These are phyloP conservation scores for Acyrthosiphon pisum DNA, from an alignment of 1,140 invertebrate species.

Conservation along the genomic window DNA sequence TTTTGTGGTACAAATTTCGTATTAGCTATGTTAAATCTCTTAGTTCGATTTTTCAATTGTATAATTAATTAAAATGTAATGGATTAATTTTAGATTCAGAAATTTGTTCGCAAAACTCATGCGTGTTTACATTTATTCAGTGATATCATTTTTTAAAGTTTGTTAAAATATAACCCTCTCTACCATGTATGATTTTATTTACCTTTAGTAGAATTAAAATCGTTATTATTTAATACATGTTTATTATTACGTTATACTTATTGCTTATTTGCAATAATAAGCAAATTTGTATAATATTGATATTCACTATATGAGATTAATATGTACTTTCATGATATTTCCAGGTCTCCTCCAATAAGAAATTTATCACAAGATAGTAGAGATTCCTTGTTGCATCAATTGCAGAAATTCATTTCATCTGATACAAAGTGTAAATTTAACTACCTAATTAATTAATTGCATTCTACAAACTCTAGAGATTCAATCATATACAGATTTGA, in stretches of 20 bases:
- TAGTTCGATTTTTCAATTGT: not conserved
- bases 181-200: not conserved
- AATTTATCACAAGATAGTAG: constrained; percentile 32
- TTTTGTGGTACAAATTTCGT: not conserved
- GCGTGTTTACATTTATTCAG: not conserved
- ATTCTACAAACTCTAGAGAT: not conserved
- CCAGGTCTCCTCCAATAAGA: not conserved
- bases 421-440: constrained; percentile 12
- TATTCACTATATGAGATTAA: no score
- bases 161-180: not conserved
- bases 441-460: not conserved
- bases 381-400: constrained; percentile 28
- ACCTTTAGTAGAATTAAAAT: not conserved
- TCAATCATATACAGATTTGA: not conserved
- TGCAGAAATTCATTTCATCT: constrained; percentile 39
- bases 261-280: not conserved
- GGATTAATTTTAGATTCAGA: not conserved
- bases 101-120: not conserved
- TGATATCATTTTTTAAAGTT: not conserved
- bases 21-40: not conserved
- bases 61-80: not conserved
- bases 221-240: not conserved
- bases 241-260: not conserved
- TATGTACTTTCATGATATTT: not conserved
- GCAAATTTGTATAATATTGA: no score